Evolutionary conservation across 2,113 vertebrate species (phyloP).

Genomic region (Suncus etruscus): DNA sequence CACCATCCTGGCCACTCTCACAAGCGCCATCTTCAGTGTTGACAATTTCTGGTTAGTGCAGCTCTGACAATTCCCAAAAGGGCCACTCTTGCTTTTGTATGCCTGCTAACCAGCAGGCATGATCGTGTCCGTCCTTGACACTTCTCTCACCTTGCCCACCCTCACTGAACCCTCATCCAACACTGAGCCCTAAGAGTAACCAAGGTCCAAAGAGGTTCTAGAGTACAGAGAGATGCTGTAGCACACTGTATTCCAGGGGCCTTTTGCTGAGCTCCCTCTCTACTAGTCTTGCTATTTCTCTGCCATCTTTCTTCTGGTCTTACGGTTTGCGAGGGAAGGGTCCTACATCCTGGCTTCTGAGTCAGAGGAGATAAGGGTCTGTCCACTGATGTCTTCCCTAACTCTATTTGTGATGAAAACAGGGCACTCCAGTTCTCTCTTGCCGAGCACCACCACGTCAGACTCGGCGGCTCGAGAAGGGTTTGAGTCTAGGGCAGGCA

Average conservation of each 20-base stretch:
- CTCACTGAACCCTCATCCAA: not conserved
- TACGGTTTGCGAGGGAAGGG: not conserved
- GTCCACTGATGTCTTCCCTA: slow-evolving; percentile 84
- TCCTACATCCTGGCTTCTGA: slow-evolving; percentile 66
- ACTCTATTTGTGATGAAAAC: slow-evolving; percentile 92
- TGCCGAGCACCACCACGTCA: slow-evolving; percentile 93
- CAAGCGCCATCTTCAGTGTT: no score
- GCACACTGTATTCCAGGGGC: not conserved
- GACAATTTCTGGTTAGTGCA: no score
- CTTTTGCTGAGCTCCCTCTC: not conserved
- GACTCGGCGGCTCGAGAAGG: slow-evolving; percentile 90
- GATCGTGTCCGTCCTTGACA: no score
- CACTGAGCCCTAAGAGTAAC: not conserved
- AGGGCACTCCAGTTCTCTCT: slow-evolving; percentile 95
- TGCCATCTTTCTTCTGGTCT: not conserved
- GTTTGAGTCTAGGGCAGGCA: slow-evolving; percentile 93
- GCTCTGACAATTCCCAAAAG: no score
- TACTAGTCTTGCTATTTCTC: not conserved
- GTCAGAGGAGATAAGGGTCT: slow-evolving; percentile 69
- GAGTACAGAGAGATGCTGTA: not conserved
- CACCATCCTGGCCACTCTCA: no score
- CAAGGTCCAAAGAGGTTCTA: not conserved
- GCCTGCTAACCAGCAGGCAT: no score
- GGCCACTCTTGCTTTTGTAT: no score
- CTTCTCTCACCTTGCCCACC: no score